Evolutionary conservation across 2,797 vertebrate genomes (phyloP), one percentile per base, ranked within the genome.

Genomic region (Iguana delicatissima): DNA sequence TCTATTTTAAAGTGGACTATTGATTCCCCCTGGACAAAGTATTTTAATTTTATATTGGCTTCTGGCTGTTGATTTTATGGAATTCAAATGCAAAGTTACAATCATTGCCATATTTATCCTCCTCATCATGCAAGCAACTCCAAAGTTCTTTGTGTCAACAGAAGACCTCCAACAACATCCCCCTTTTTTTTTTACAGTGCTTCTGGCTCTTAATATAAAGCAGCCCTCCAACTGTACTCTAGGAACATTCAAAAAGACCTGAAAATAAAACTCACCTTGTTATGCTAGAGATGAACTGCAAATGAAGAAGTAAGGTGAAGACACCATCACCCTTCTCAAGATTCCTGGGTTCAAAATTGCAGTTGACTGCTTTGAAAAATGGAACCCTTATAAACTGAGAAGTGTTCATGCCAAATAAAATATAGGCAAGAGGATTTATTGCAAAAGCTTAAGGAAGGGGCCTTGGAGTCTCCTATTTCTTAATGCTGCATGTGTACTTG

Each of bases 361-460:
- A 94, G 89, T 55, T 86, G 74, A 94, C 81, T 93, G 93, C 46
- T 80, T 92, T 94, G 90, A 94, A 95, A 94, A 96, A 94, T 92
- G 42, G 69, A 84, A 80, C 62, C 52, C 6, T 92, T 96, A 91
- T 92, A 86, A 67, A 50, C 29, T 92, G 83, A 92, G 95, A 91
- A 92, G 95, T 18, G 55, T 85, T 84, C 59, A 90, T 94, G 88
- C 81, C 87, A 96, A 95, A 94, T 72, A 94, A 93, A 93, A 94
- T 93, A 92, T 42, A 88, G 62, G 80, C 74, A 90, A 88, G 50
- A 92, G 85, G 91, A 95, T 95, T 92, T 95, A 92, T 79, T 94
- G 90, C 0, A 1, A 92, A 83, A 94, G 57, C 91, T 94, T 94
- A 93, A 93, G 81, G 67, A 93, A 95, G 77, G 76, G 91, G 69